These are phyloP conservation scores for Melanargia galathea DNA, from an alignment of 2,888 invertebrate species.

Conservation along the genomic window DNA sequence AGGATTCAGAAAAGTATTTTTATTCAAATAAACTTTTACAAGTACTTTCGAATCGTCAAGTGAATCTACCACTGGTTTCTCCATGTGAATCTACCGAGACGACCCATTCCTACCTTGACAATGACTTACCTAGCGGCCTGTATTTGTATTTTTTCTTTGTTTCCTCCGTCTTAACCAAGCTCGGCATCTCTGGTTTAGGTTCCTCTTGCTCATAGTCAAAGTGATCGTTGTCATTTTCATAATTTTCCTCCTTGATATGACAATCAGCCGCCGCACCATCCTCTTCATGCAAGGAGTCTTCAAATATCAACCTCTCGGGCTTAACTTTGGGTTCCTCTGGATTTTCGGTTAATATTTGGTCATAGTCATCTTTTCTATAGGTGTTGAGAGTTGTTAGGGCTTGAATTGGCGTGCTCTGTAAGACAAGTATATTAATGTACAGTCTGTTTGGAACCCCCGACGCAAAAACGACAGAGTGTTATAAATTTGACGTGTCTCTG, in stretches of 20 bases:
- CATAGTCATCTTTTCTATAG: conserved; percentile 10
- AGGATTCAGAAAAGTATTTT: too few relatives aligned
- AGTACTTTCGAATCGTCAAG: too few relatives aligned
- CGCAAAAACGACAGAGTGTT: too few relatives aligned
- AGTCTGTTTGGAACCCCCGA: too few relatives aligned
- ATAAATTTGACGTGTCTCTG: too few relatives aligned
- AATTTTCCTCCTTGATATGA: conserved; percentile 16
- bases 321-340: conserved; percentile 4
- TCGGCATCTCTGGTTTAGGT: neutral
- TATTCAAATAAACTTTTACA: too few relatives aligned
- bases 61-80: too few relatives aligned
- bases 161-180: conserved; percentile 4
- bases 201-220: conserved; percentile 1
- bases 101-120: too few relatives aligned
- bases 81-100: too few relatives aligned
- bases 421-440: too few relatives aligned
- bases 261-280: neutral
- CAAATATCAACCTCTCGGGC: conserved; percentile 8
- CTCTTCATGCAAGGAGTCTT: neutral
- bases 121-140: neutral
- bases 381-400: conserved; percentile 1
- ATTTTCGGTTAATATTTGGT: neutral
- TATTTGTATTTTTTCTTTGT: conserved; percentile 15
- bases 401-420: conserved; percentile 1
- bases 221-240: conserved; percentile 3